Evolutionary conservation across 1,140 invertebrate species (phyloP), one percentile per base, ranked within the genome.

Genomic region (Hylaeus anthracinus): DNA sequence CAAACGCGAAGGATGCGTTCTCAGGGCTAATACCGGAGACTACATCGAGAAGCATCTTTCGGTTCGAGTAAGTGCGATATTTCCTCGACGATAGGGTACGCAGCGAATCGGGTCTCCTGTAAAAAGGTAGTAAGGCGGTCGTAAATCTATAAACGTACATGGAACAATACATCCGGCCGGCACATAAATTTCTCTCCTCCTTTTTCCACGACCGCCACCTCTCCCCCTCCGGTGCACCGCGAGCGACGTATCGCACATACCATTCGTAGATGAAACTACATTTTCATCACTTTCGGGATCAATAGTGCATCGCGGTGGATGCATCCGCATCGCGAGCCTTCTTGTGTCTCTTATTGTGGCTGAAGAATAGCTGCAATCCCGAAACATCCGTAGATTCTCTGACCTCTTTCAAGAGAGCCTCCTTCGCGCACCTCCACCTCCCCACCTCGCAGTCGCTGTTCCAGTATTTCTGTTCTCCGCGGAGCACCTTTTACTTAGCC

Each of bases 281-380:
- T 79, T 78, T 64, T 61, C 71, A 56, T 43, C 66, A 65, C 60
- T 77, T 82, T 69, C 64, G 15, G 55, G 66, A 85, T 85, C 79
- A 72, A 85, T 78, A 85, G 75, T 81, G 81, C 71, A 84, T 39
- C 45, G 43, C 5, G 45, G 56, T 65, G 37, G 58, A 61, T 67
- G 61, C 79, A 67, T 79, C 65, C 48, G 45, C 77, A 82, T 75
- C 72, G 84, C 79, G 81, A 83, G 41, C 69, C 79, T 61, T 8
- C 65, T 82, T 72, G 64, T 85, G 80, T 86, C 81, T 85, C 83
- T 90, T 90, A 89, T 89, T 83, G 85, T 79, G 66, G 65, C 41
- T 65, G 85, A 90, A 89, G 81, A 88, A 90, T 90, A 83, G 84
- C 82, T 81, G 85, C 88, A 86, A 88, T 88, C 85, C 86, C 80